Conservation (phyloP, 2,797 vertebrate genomes). For the Jordanella pulchra region DNA sequence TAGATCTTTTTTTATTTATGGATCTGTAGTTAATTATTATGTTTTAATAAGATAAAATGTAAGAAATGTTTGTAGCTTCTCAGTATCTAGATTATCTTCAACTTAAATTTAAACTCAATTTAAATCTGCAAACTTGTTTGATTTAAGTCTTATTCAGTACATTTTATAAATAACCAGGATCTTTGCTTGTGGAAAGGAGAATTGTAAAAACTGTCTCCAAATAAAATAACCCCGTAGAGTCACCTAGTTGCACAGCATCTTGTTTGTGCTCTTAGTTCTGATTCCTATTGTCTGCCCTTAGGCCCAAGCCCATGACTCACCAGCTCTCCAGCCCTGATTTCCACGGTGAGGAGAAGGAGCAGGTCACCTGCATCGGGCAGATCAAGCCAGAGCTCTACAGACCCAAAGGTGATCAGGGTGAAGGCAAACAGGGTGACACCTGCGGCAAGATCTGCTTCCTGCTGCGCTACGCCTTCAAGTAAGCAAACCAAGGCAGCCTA, state of each 20-base stretch:
- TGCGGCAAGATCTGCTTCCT: constrained; percentile 92
- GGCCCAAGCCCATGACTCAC: constrained; percentile 90
- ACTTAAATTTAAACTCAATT: neutral
- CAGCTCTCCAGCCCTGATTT: constrained; percentile 88
- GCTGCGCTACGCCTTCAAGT: constrained; percentile 90
- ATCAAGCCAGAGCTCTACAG: constrained; percentile 93
- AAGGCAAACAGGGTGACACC: constrained; percentile 79
- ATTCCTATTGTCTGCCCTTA: constrained; percentile 51
- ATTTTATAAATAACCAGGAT: neutral
- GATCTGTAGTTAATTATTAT: neutral
- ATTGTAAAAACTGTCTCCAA: neutral
- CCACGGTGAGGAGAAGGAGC: constrained; percentile 89
- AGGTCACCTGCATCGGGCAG: constrained; percentile 91
- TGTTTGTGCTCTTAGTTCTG: constrained; percentile 13
- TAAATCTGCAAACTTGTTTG: too few species aligned
- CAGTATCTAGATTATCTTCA: neutral
- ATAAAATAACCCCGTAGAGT: constrained; percentile 20
- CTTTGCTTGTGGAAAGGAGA: neutral
- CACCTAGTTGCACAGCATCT: constrained; percentile 1
- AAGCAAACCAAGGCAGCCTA: constrained; percentile 37
- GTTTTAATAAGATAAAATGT: neutral
- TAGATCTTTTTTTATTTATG: neutral
- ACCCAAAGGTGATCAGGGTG: constrained; percentile 81
- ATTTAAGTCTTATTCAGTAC: neutral
- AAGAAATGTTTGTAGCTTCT: neutral